These are phyloP conservation scores for Psittacula echo DNA, from an alignment of 2,797 vertebrate genomes.

Conservation along the genomic window DNA sequence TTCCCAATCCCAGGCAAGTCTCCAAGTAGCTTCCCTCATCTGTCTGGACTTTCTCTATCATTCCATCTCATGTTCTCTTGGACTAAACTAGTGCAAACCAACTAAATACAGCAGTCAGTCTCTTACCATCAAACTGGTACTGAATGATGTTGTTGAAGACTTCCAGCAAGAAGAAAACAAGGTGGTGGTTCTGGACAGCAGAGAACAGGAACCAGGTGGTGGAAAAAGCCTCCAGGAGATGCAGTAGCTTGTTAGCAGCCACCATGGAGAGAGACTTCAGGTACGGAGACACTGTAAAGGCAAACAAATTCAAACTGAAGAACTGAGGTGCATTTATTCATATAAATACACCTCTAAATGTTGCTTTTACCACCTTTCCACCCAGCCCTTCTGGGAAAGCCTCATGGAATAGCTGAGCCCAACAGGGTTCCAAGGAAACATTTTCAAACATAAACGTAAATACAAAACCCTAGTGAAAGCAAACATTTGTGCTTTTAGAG, in stretches of 20 bases:
- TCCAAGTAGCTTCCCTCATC: background rate
- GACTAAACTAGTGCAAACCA: background rate
- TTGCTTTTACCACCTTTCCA: background rate
- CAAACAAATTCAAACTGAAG: background rate
- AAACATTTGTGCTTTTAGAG: background rate
- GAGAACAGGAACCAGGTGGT: slow-evolving; percentile 97
- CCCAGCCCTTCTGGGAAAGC: background rate
- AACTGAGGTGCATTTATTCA: background rate
- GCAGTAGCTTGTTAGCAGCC: slow-evolving; percentile 95
- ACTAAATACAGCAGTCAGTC: background rate
- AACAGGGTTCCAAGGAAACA: background rate
- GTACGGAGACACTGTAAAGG: slow-evolving; percentile 91
- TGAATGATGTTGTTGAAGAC: slow-evolving; percentile 99
- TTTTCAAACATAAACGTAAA: background rate
- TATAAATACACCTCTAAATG: background rate
- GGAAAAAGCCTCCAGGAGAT: slow-evolving; percentile 97
- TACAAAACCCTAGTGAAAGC: background rate
- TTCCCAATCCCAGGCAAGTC: background rate
- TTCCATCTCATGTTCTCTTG: background rate
- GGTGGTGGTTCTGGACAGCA: slow-evolving; percentile 93
- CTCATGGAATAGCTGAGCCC: background rate
- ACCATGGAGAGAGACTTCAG: slow-evolving; percentile 99
- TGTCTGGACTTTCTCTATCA: background rate
- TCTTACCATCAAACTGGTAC: slow-evolving; percentile 97
- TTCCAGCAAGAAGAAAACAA: slow-evolving; percentile 96